Evolutionary conservation across 2,888 invertebrate genomes (phyloP).

Genomic region (Pharmacophagus antenor): DNA sequence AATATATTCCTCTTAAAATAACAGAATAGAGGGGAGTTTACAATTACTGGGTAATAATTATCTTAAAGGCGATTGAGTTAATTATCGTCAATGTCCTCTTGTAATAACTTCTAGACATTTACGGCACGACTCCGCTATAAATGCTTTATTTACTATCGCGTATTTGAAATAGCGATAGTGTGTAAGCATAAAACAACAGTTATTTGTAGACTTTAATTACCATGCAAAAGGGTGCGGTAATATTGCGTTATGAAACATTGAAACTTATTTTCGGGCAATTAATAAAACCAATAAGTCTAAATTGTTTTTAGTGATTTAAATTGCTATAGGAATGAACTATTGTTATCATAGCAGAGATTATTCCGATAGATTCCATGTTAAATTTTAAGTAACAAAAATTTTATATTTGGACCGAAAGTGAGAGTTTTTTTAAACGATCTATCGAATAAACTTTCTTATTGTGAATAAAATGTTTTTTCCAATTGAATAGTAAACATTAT

Average conservation of each 20-base stretch:
- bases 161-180: constrained; percentile 21
- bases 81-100: constrained; percentile 20
- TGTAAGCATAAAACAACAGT: constrained; percentile 27
- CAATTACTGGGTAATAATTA: constrained; percentile 21
- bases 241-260: constrained; percentile 15
- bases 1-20: constrained; percentile 14
- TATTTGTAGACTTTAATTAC: constrained; percentile 26
- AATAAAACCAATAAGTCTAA: background rate
- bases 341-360: no score
- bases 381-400: background rate
- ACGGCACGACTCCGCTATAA: constrained; percentile 18
- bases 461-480: background rate
- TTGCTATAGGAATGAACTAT: no score
- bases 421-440: background rate
- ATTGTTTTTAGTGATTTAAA: no score
- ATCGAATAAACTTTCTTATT: no score
- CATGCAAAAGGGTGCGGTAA: constrained; percentile 4
- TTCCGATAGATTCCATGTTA: no score
- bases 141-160: constrained; percentile 26
- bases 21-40: constrained; percentile 1
- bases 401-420: background rate
- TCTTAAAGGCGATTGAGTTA: constrained; percentile 18
- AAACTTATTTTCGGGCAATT: background rate
- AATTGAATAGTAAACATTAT: background rate
- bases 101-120: constrained; percentile 28